Percentiles rank a stretch among this genome's conserved stretches.
Evolutionary conservation across 2,888 invertebrate genomes (phyloP).

Genomic region (Drosophila multiciliata): DNA sequence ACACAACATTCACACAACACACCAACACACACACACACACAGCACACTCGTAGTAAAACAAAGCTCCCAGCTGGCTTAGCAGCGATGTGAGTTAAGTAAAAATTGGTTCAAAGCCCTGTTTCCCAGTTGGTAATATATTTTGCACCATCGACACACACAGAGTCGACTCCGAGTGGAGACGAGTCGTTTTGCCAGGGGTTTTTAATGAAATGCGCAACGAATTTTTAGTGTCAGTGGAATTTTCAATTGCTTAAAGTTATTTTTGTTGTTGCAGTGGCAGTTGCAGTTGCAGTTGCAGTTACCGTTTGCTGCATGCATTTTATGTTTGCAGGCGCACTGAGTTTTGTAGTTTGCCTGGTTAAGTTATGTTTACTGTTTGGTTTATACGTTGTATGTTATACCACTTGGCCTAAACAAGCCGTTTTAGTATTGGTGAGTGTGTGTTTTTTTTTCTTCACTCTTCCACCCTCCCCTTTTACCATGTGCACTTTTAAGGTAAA

Average conservation of each 20-base stretch:
- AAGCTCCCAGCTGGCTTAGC: conserved; percentile 49
- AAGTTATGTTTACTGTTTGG: conserved; percentile 65
- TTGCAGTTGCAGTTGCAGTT: conserved; percentile 30
- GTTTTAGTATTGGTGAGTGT: conserved; percentile 37
- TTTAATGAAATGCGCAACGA: conserved; percentile 78
- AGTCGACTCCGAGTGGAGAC: conserved; percentile 22
- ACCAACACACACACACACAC: conserved; percentile 39
- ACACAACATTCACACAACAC: conserved; percentile 51
- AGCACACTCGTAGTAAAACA: conserved; percentile 50
- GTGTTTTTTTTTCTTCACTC: neutral
- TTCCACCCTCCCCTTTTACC: too few species aligned
- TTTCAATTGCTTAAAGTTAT: conserved; percentile 72
- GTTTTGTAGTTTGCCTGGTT: conserved; percentile 50
- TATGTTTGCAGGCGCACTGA: conserved; percentile 21
- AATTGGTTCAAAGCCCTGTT: conserved; percentile 72
- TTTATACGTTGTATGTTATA: conserved; percentile 42
- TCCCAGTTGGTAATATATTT: conserved; percentile 69
- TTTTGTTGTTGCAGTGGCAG: conserved; percentile 32
- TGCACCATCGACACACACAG: conserved; percentile 63
- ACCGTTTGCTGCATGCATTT: conserved; percentile 35
- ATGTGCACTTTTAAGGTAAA: conserved; percentile 50
- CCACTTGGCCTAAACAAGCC: conserved; percentile 40
- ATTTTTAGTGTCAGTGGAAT: conserved; percentile 78
- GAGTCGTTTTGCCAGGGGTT: conserved; percentile 60
- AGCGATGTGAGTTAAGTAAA: conserved; percentile 70